phyloP scores from a whole-genome alignment of 2,797 vertebrate species.

The Danio tinwini region DNA sequence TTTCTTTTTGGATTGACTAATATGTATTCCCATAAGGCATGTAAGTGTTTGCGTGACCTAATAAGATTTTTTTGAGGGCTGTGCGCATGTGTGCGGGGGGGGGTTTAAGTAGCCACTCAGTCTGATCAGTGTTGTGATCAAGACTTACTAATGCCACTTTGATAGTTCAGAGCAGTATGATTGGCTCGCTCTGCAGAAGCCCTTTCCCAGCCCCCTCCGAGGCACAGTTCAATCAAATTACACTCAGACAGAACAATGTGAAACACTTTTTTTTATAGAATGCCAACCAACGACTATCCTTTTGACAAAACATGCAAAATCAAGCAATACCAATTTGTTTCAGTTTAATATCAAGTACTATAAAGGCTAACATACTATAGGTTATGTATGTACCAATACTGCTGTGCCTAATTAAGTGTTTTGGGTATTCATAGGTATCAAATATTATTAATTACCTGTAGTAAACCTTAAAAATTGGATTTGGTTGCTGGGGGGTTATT shows the following conservation, averaged over 20 bases:
- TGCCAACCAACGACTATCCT: neutral
- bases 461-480: neutral
- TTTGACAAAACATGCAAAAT: neutral
- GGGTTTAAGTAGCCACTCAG: slow-evolving; percentile 42
- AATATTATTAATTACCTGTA: neutral
- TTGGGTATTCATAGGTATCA: neutral
- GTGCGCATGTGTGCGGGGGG: slow-evolving; percentile 1
- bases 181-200: slow-evolving; percentile 50
- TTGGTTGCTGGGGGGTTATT: too few species aligned
- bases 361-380: neutral
- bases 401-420: neutral
- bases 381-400: neutral
- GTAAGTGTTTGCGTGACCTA: slow-evolving; percentile 40
- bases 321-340: neutral
- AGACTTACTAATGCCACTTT: slow-evolving; percentile 50
- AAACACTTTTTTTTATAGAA: neutral
- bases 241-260: slow-evolving; percentile 37
- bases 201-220: slow-evolving; percentile 57
- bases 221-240: slow-evolving; percentile 53
- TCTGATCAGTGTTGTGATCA: slow-evolving; percentile 56
- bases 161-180: slow-evolving; percentile 40
- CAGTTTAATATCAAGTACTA: neutral
- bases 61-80: slow-evolving; percentile 18
- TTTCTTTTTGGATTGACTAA: slow-evolving; percentile 20
- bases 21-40: slow-evolving; percentile 39